Evolutionary conservation across 2,797 vertebrate genomes (phyloP).

Genomic region (Pangasius sanitwongsei): DNA sequence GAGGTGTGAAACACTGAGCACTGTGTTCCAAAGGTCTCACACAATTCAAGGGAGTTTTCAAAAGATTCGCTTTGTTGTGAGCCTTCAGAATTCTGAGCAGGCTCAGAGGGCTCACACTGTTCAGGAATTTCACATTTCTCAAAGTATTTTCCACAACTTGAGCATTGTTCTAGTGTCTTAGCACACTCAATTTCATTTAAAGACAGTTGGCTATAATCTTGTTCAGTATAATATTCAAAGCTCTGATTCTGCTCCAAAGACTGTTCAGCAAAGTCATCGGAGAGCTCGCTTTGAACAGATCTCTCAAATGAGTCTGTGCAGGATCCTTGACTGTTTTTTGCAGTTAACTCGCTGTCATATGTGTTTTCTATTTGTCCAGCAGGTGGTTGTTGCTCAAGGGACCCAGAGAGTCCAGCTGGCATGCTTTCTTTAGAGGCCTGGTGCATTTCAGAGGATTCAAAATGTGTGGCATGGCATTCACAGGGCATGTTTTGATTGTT

Average conservation of each 20-base stretch:
- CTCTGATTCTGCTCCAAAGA: constrained; percentile 18
- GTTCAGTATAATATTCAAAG: constrained; percentile 52
- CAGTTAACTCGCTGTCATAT: constrained; percentile 31
- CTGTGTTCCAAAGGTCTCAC: constrained; percentile 18
- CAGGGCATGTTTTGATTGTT: constrained; percentile 43
- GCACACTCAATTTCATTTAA: constrained; percentile 52
- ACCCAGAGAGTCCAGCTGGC: constrained; percentile 59
- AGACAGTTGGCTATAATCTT: constrained; percentile 53
- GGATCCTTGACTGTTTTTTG: constrained; percentile 16
- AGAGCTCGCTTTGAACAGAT: constrained; percentile 13
- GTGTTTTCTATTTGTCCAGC: constrained; percentile 40
- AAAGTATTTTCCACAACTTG: constrained; percentile 58
- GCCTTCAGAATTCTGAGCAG: constrained; percentile 25
- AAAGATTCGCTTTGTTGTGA: constrained; percentile 38
- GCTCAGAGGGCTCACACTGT: constrained; percentile 61
- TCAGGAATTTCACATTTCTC: constrained; percentile 67
- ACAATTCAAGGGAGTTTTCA: constrained; percentile 30
- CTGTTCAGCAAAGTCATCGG: constrained; percentile 19
- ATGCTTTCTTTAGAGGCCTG: constrained; percentile 62
- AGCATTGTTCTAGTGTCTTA: constrained; percentile 61
- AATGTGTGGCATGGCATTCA: constrained; percentile 53
- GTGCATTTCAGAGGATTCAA: constrained; percentile 58
- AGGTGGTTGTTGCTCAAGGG: constrained; percentile 59
- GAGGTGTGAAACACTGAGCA: constrained; percentile 41
- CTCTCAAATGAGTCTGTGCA: constrained; percentile 21